Base-by-base conservation (phyloP, 2,888 invertebrate species). In the Drosophila vallismaia region DNA sequence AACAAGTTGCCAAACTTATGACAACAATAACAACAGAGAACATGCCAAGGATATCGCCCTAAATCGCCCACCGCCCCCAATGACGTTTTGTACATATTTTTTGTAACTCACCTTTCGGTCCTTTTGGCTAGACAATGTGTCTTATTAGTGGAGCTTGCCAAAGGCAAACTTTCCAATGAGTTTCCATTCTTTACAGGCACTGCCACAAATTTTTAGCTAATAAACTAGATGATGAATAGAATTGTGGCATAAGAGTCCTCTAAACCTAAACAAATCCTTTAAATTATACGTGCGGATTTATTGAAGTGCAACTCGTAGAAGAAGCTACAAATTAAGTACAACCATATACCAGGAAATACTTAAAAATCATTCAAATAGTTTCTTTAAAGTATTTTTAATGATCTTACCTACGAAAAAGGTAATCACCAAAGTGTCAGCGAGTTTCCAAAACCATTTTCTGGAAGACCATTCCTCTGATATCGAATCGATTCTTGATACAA, bases 1-100 rank as follows among this genome's bases (percentile, higher is more conserved):
- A 66, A 71, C 78, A 80, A 83, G 71, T 83, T 83, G 79, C 79
- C 75, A 74, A 82, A 79, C 79, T 84, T 82, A 78, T 70, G 74
- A 74, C 81, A 78, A 73, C 71, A 71, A 52, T 74, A 68, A 67
- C 58, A 58, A 31, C 29, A 45, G 28, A 46, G 45, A 66, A 57
- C 56, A 66, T 33, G 66, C 19, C 48, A 19, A 42, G 59, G 49
- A 67, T 36, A 36, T 36, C 6, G 28, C 5, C 6, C 19, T 19
- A 19, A 28, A 4, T 2, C 28, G 36, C 36, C 36, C 31, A 5
- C 2, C n/a, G 36, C 26, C 9, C n/a, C 5, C 12, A 7, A 26
- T 54, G 38, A 45, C 28, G 40, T 36, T 70, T 70, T 38, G 40
- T 60, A 46, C 36, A n/a, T 12, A 36, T 44, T 49, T 52, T 49